Evolutionary conservation across 2,113 vertebrate species (phyloP).

Genomic region (Fregata magnificens): DNA sequence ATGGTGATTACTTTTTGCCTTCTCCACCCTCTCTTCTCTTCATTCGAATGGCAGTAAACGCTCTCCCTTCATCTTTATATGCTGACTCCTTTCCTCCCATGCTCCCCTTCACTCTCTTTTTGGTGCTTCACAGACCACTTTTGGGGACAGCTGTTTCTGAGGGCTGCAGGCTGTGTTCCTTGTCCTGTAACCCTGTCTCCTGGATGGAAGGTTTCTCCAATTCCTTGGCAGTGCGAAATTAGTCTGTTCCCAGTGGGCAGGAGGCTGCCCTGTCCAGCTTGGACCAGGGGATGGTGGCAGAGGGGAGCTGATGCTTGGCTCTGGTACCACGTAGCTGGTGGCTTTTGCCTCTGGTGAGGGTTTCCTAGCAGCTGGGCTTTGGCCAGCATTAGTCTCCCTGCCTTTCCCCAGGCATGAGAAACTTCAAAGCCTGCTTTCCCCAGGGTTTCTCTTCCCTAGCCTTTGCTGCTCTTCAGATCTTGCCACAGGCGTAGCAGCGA

Average conservation of each 20-base stretch:
- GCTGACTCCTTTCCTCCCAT: neutral
- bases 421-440: neutral
- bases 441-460: neutral
- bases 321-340: neutral
- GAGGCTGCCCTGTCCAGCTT: neutral
- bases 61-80: rapidly evolving
- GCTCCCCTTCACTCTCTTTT: neutral
- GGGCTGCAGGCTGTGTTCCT: neutral
- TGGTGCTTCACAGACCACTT: neutral
- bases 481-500: rapidly evolving
- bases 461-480: neutral
- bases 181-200: neutral
- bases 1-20: slow-evolving; percentile 80
- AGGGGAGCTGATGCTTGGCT: neutral
- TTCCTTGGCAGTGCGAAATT: neutral
- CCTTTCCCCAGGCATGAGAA: neutral
- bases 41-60: rapidly evolving
- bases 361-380: neutral
- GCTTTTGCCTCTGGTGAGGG: neutral
- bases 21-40: neutral
- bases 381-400: neutral
- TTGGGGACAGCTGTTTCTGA: neutral
- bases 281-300: neutral
- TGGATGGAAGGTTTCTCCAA: neutral
- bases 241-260: neutral